Base-by-base conservation (phyloP, 2,113 vertebrate species). In the Dicaeum eximium region DNA sequence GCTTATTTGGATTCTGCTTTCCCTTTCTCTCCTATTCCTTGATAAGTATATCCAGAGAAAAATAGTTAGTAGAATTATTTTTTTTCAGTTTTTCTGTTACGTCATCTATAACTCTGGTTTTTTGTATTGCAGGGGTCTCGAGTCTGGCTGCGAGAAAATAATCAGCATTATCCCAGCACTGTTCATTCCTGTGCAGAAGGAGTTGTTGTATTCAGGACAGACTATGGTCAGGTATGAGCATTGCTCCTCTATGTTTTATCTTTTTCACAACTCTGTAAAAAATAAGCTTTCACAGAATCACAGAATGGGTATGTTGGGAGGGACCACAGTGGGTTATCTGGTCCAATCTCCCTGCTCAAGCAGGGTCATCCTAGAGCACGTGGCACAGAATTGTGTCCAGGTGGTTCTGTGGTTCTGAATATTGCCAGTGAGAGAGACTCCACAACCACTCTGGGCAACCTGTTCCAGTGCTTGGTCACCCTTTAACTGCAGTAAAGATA, bases 61-160 rank as follows among this genome's bases (percentile, higher is more conserved):
- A 80, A 27, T 13, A 66, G 2, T 30, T 35, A 80, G 19, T 42
- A 35, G 67, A 78, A n/a, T 50, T 60, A 0, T 80, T 65, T 66
- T 65, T 66, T 79, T 72, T 42, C 15, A 22, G 7, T 80, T 88
- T 92, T 62, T 42, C 38, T 64, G 2, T 40, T 54, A 38, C 48
- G 25, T 28, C 30, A 38, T 30, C 6, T 67, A 1, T 94, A 86
- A 91, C 31, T 67, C 5, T 94, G 11, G 8, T 85, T 92, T 40
- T 86, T 38, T 96, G 77, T 97, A 22, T 95, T 97, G 24, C 97
- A 99, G 99, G 99, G 99, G 12, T 97, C 98, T 38, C 98, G 98
- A 18, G 99, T 99, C 88, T 99, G 99, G 99, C 94, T 99, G 84
- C 96, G 98, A 97, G 99, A 99, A 97, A 99, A 99, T 71, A 98